Evolutionary conservation across 2,797 vertebrate species (phyloP).

Genomic region (Artibeus jamaicensis): DNA sequence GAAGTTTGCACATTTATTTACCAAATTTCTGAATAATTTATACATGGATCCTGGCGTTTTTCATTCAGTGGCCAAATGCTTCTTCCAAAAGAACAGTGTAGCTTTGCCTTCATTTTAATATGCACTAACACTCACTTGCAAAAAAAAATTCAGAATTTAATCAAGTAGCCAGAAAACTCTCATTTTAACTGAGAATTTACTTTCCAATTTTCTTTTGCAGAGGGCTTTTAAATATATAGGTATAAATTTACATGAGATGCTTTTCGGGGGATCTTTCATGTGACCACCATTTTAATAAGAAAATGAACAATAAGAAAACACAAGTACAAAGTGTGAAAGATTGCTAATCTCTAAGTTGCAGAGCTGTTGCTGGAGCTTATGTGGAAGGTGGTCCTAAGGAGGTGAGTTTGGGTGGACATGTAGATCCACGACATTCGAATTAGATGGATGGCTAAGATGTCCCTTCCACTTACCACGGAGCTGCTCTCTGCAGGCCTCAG

Average conservation of each 20-base stretch:
- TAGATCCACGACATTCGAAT: neutral
- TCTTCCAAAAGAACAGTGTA: conserved; percentile 35
- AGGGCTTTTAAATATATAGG: neutral
- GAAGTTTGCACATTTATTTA: conserved; percentile 42
- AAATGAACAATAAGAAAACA: neutral
- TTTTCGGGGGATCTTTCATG: conserved; percentile 3
- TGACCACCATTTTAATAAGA: neutral
- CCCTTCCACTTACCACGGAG: no score
- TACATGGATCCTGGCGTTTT: conserved; percentile 63
- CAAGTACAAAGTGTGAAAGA: neutral
- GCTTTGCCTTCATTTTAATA: conserved; percentile 63
- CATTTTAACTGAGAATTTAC: conserved; percentile 52
- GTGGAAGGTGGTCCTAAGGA: neutral
- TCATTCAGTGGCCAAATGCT: conserved; percentile 68
- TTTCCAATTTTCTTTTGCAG: conserved; percentile 47
- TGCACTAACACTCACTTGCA: conserved; percentile 36
- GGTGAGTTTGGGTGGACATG: neutral
- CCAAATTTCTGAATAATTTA: conserved; percentile 63
- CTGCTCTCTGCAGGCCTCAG: neutral
- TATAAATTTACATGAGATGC: conserved; percentile 32
- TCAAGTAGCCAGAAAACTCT: conserved; percentile 31
- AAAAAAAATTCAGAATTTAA: conserved; percentile 56
- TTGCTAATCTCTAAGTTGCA: neutral
- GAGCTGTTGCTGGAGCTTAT: neutral
- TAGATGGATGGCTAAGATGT: neutral